Base-by-base conservation (phyloP, 1,140 invertebrate species). In the Philotrypesis tridentata region DNA sequence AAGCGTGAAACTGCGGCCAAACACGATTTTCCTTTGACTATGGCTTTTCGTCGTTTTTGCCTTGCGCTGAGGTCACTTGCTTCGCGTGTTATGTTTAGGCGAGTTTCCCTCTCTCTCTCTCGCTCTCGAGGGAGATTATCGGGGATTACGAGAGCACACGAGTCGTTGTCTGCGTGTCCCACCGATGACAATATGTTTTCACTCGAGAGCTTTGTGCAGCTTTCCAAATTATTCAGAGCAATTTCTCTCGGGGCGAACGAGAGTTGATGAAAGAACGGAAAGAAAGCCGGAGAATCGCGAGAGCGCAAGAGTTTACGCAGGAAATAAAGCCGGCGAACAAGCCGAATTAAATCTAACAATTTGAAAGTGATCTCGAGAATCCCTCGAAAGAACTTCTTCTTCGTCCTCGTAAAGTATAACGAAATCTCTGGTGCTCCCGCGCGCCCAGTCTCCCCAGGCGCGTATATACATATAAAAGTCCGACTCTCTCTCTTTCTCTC, bases 281-380 rank as follows among this genome's bases (percentile, higher is more conserved):
- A 60, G 48, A 37, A 71, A 71, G 60, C 48, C n/a, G 17, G 21
- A n/a, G n/a, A n/a, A n/a, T n/a, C n/a, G n/a, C n/a, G n/a, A n/a
- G n/a, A n/a, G n/a, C n/a, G 68, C 17, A 29, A n/a, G 37, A 60
- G 43, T 60, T 79, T 68, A 31, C 55, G 31, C 40, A 63, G 55
- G 40, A 61, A 61, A 21, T 33, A 70, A 33, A 70, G 78, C 17
- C 23, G 17, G 33, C 60, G 71, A 75, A 75, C 79, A 75, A 12
- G 79, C 68, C n/a, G 80, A 78, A 82, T 82, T 82, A 82, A 82
- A 82, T 82, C 75, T 77, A 82, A 77, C 80, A 77, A 77, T 82
- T 82, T 82, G 80, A 77, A 63, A 82, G 80, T 77, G 80, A 82
- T 77, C 74, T 77, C 4, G 60, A 60, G 55, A 61, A 63, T 63